These are phyloP conservation scores for Gryllus bimaculatus DNA, from an alignment of 1,140 invertebrate genomes.

Conservation along the genomic window DNA sequence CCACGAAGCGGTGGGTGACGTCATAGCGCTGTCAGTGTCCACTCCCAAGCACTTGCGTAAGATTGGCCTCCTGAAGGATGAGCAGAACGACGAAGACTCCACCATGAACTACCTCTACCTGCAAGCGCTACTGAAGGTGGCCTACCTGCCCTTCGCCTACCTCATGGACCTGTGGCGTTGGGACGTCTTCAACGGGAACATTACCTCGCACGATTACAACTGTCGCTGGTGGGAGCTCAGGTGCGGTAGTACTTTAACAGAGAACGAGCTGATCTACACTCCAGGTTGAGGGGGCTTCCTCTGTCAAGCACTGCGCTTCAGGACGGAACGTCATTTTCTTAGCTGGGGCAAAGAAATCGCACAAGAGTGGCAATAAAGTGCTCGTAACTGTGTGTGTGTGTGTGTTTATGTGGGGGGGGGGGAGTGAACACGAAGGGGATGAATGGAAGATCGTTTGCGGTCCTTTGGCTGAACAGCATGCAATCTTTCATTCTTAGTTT, in stretches of 20 bases:
- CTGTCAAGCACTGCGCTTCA: too few relatives aligned
- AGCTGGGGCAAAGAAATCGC: too few relatives aligned
- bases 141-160: slow-evolving; percentile 75
- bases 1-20: slow-evolving; percentile 84
- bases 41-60: slow-evolving; percentile 69
- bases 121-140: slow-evolving; percentile 81
- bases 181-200: slow-evolving; percentile 70
- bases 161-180: slow-evolving; percentile 77
- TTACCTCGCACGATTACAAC: slow-evolving; percentile 69
- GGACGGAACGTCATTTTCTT: too few relatives aligned
- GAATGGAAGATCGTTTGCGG: too few relatives aligned
- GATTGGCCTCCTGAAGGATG: slow-evolving; percentile 68
- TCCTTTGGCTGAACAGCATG: too few relatives aligned
- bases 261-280: too few relatives aligned
- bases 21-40: slow-evolving; percentile 69
- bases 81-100: slow-evolving; percentile 53
- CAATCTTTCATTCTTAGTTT: too few relatives aligned
- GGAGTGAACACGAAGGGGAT: too few relatives aligned
- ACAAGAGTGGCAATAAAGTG: too few relatives aligned
- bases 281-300: too few relatives aligned
- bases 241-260: slow-evolving; percentile 32
- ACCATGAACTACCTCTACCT: slow-evolving; percentile 85
- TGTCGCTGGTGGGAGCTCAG: slow-evolving; percentile 80
- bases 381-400: too few relatives aligned
- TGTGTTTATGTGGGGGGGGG: too few relatives aligned